phyloP scores from a whole-genome alignment of 2,888 invertebrate species.

The Spisula subtruncata region DNA sequence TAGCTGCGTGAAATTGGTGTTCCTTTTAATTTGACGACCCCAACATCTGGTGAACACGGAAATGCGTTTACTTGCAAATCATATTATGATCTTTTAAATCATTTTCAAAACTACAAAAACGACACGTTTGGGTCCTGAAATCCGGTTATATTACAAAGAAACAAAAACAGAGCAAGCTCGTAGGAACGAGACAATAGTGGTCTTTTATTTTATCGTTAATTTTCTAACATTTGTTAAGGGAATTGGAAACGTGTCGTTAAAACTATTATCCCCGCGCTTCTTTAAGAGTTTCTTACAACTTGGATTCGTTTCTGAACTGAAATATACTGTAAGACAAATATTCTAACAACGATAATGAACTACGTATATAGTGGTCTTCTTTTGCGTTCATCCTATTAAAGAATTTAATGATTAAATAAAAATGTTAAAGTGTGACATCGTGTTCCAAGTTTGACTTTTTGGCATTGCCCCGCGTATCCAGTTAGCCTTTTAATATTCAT shows the following conservation, averaged over 20 bases:
- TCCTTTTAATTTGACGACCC: too few species aligned
- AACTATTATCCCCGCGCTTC: background rate
- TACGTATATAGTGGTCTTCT: background rate
- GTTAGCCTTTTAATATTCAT: too few species aligned
- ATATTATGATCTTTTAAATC: background rate
- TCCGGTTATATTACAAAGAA: background rate
- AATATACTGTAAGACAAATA: background rate
- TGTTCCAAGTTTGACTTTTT: too few species aligned
- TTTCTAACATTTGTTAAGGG: background rate
- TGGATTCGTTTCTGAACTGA: background rate
- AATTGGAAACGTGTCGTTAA: background rate
- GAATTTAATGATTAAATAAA: too few species aligned
- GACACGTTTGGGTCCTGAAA: background rate
- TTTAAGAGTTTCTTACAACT: conserved; percentile 18
- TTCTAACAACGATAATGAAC: background rate
- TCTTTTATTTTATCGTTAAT: background rate
- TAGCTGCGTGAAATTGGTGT: too few species aligned
- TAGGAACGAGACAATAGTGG: background rate
- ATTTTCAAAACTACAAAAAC: background rate
- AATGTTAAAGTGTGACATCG: too few species aligned
- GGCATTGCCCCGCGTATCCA: too few species aligned
- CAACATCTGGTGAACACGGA: background rate
- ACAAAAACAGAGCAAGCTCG: background rate
- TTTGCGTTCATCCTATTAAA: background rate
- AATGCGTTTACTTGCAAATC: background rate